Evolutionary conservation across 1,140 invertebrate genomes (phyloP).

Genomic region (Holotrichia oblita): DNA sequence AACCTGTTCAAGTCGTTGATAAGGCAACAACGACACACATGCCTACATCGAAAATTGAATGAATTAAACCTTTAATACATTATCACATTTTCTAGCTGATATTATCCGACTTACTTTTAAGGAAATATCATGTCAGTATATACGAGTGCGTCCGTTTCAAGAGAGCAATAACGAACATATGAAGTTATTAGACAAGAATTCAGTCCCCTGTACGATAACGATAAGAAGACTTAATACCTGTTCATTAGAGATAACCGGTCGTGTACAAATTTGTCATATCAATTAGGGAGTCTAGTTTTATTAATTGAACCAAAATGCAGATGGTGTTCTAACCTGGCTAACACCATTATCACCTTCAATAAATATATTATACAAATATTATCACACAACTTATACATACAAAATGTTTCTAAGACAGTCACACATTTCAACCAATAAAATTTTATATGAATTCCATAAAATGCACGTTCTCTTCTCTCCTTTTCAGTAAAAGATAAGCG

Average conservation of each 20-base stretch:
- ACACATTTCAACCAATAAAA: neutral
- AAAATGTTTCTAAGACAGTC: too few species aligned
- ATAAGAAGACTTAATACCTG: neutral
- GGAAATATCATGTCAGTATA: too few species aligned
- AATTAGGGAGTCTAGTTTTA: neutral
- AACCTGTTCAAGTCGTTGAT: too few species aligned
- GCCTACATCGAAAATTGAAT: too few species aligned
- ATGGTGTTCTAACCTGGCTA: too few species aligned
- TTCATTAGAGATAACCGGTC: neutral
- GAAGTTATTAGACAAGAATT: slow-evolving; percentile 3
- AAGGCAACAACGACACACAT: too few species aligned
- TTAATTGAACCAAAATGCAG: neutral
- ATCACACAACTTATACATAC: neutral
- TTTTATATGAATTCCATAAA: slow-evolving; percentile 1
- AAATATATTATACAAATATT: too few species aligned
- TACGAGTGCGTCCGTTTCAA: too few species aligned
- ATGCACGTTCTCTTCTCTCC: neutral
- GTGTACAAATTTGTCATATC: neutral
- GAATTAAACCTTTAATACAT: too few species aligned
- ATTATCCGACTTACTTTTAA: too few species aligned
- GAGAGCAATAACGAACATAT: slow-evolving; percentile 3
- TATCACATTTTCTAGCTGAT: too few species aligned
- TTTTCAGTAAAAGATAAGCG: neutral
- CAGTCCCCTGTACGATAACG: neutral
- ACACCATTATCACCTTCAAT: too few species aligned